phyloP scores from a whole-genome alignment of 2,888 invertebrate genomes.

The Calliopum simillimum region DNA sequence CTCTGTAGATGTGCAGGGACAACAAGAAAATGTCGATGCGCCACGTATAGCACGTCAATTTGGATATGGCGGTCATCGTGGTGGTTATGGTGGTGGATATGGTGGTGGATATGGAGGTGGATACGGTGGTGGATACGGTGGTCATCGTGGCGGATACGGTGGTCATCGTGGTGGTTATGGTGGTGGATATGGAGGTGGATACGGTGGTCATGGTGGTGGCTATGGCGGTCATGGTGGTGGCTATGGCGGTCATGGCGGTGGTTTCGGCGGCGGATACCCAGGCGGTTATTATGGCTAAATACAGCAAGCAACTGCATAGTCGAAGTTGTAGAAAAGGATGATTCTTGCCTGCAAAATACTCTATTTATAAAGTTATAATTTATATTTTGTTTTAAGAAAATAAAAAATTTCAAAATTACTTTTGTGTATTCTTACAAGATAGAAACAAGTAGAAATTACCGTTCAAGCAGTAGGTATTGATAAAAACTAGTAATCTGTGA shows the following conservation, averaged over 20 bases:
- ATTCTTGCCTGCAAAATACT: background rate
- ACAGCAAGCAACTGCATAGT: background rate
- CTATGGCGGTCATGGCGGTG: slow-evolving; percentile 22
- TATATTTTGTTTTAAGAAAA: background rate
- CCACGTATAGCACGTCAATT: slow-evolving; percentile 44
- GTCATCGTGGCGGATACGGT: slow-evolving; percentile 19
- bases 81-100: slow-evolving; percentile 8
- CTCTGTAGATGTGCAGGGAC: slow-evolving; percentile 46
- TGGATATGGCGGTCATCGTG: slow-evolving; percentile 37
- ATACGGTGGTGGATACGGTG: slow-evolving; percentile 2
- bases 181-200: slow-evolving; percentile 30
- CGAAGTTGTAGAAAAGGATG: background rate
- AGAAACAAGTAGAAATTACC: too few species aligned
- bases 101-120: slow-evolving; percentile 26
- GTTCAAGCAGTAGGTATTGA: too few species aligned
- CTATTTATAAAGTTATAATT: background rate
- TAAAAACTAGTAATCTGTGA: too few species aligned
- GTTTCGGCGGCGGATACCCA: slow-evolving; percentile 19
- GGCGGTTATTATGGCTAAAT: slow-evolving; percentile 8
- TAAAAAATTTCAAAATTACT: background rate
- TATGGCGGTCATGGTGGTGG: slow-evolving; percentile 21
- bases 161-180: slow-evolving; percentile 12
- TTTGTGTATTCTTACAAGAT: background rate
- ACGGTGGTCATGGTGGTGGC: slow-evolving; percentile 9
- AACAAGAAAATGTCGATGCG: slow-evolving; percentile 51